Evolutionary conservation across 2,888 invertebrate genomes (phyloP), one percentile per base, ranked within the genome.

Genomic region (Rugalucina vietnamica): DNA sequence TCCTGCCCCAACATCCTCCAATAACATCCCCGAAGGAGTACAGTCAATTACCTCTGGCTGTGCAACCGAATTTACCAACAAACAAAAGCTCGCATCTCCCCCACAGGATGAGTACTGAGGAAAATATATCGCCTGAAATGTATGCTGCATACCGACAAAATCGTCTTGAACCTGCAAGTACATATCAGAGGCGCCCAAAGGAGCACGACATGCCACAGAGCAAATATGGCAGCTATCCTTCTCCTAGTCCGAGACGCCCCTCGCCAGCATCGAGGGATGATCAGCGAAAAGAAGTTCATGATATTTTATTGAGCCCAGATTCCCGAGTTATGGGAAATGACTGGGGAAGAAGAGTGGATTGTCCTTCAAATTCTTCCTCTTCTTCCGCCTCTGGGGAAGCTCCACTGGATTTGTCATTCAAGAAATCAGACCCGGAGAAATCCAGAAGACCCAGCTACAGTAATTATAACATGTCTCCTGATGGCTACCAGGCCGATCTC

Each of bases 331-430:
- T 21, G 3, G 65, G 34, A 8, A 34, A 21, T 65, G 65, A 65
- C 21, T 65, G 65, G 65, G 32, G 34, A 34, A 65, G 65, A 65
- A 21, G 65, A 65, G 34, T 32, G 34, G 65, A 65, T 65, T 65
- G 65, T 34, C 65, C 65, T 1, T 65, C 65, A 10, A 65, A 65
- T 65, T 65, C 65, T 10, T 65, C 65, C 3, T 65, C 65, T 10
- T 43, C 43, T 43, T 43, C 43, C 43, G 32, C 34, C 8, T 65
- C 65, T 12, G 65, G 65, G 3, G 86, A 86, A 29, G 79, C 81
- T 32, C 87, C 87, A 37, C 80, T 91, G 24, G 91, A 91, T 81
- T 79, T 91, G 1, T 86, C 90, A 49, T 83, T 87, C n/a, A 91
- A 89, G 74, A 90, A 85, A 75, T 70, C 80, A 18, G 69, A 60